Evolutionary conservation across 1,140 invertebrate genomes (phyloP).

Genomic region (Sarcophaga bullata): DNA sequence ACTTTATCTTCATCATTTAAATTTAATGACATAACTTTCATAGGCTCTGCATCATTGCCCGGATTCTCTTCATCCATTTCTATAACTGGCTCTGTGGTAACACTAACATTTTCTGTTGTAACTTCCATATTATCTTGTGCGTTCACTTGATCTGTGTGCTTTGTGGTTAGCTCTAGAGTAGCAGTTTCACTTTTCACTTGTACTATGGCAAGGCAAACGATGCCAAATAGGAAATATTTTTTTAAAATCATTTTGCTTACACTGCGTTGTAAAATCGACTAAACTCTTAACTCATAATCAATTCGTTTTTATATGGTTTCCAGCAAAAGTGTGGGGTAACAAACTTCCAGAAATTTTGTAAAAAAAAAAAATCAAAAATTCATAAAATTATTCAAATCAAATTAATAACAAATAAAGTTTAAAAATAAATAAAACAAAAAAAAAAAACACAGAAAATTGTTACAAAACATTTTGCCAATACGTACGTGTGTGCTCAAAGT

Average conservation of each 20-base stretch:
- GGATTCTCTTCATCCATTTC: no score
- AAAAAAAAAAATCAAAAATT: neutral
- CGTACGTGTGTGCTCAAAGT: no score
- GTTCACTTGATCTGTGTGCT: neutral
- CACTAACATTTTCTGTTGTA: no score
- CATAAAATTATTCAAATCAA: neutral
- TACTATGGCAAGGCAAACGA: neutral
- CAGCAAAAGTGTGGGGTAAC: no score
- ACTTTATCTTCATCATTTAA: slow-evolving; percentile 39
- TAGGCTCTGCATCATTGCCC: no score
- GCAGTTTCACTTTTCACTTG: neutral
- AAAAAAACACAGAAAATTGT: no score
- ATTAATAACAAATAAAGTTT: neutral
- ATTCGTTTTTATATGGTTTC: neutral
- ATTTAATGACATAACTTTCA: slow-evolving; percentile 25
- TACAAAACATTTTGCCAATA: no score
- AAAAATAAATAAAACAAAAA: no score
- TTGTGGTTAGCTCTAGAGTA: neutral
- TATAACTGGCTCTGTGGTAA: no score
- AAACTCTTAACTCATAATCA: neutral
- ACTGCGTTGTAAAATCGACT: neutral
- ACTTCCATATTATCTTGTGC: neutral
- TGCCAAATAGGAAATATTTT: neutral
- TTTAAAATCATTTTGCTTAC: neutral
- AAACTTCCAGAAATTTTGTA: neutral